These are phyloP conservation scores for Hyalella azteca DNA, from an alignment of 2,888 invertebrate genomes.

Conservation along the genomic window DNA sequence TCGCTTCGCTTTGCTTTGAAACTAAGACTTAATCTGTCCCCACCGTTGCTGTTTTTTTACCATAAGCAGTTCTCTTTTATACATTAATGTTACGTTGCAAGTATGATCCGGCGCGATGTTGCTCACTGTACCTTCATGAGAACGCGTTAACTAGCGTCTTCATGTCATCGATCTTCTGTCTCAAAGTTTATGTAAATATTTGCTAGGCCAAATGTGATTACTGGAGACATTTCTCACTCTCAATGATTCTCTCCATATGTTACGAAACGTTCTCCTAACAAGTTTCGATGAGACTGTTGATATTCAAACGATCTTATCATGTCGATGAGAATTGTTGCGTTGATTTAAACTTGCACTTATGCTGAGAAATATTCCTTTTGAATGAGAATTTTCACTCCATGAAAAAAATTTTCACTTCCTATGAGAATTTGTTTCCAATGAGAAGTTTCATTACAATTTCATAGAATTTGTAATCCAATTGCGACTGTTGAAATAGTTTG, in stretches of 20 bases:
- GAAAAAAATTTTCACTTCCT: no score
- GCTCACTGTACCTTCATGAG: neutral
- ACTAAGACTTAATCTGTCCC: neutral
- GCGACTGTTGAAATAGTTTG: neutral
- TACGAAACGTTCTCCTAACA: no score
- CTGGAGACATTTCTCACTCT: no score
- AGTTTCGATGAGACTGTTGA: no score
- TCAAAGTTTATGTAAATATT: neutral
- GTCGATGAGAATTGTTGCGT: no score
- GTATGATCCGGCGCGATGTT: neutral
- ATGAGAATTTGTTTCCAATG: neutral
- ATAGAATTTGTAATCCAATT: neutral
- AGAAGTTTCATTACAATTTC: neutral
- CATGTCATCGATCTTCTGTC: neutral
- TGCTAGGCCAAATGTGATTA: no score
- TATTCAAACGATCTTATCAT: no score
- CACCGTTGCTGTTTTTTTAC: neutral
- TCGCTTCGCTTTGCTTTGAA: neutral
- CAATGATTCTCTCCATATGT: no score
- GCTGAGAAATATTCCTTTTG: no score
- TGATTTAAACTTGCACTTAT: no score
- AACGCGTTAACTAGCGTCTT: neutral
- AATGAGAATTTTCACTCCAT: no score
- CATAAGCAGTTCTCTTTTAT: neutral
- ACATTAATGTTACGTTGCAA: slow-evolving; percentile 1